Evolutionary conservation across 2,888 invertebrate species (phyloP).

Genomic region (Dynastes grantii): DNA sequence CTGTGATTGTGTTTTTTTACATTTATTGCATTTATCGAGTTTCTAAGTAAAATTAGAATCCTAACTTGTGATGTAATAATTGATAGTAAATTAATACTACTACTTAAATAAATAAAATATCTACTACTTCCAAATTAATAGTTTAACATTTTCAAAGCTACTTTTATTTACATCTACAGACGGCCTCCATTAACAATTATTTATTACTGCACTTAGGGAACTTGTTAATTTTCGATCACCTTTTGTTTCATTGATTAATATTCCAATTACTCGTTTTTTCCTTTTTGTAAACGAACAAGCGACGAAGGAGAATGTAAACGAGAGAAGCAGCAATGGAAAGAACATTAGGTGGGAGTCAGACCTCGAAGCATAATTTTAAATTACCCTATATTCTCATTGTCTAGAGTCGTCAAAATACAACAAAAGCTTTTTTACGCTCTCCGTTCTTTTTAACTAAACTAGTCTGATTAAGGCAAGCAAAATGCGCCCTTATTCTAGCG

Average conservation of each 20-base stretch:
- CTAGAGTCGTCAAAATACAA: constrained; percentile 68
- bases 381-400: constrained; percentile 68
- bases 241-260: constrained; percentile 39
- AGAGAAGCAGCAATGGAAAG: constrained; percentile 22
- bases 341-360: constrained; percentile 46
- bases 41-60: no score
- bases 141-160: no score
- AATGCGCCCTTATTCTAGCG: constrained; percentile 67
- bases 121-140: no score
- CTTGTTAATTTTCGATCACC: constrained; percentile 28
- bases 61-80: no score
- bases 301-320: constrained; percentile 24
- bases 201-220: neutral
- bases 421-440: constrained; percentile 67
- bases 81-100: no score
- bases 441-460: constrained; percentile 62
- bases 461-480: constrained; percentile 70
- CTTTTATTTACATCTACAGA: no score
- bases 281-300: constrained; percentile 14
- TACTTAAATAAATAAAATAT: no score
- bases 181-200: no score
- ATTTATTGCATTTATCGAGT: no score
- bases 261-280: constrained; percentile 19
- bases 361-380: constrained; percentile 62
- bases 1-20: no score